These are phyloP conservation scores for Oligia strigilis DNA, from an alignment of 2,888 invertebrate species.

Conservation along the genomic window DNA sequence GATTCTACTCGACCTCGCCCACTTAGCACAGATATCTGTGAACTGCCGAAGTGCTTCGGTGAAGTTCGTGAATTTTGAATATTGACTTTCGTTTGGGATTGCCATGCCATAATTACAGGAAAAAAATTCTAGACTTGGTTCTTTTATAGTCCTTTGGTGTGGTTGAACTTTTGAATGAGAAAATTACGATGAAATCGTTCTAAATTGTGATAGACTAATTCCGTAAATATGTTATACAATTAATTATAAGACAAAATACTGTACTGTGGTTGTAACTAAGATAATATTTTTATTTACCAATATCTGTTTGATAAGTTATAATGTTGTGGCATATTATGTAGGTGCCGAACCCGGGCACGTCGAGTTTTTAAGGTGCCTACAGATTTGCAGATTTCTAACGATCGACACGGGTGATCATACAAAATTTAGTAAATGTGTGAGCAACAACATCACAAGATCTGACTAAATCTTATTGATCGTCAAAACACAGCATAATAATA, in stretches of 20 bases:
- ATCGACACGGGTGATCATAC: no score
- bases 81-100: conserved; percentile 26
- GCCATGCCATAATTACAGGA: neutral
- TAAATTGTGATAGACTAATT: conserved; percentile 31
- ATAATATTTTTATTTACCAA: neutral
- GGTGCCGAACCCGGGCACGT: no score
- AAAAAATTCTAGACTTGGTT: neutral
- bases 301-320: neutral
- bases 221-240: neutral
- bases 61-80: conserved; percentile 22
- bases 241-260: conserved; percentile 7
- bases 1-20: conserved; percentile 81
- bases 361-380: neutral
- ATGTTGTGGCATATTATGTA: neutral
- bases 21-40: conserved; percentile 80
- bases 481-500: neutral
- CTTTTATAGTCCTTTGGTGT: neutral
- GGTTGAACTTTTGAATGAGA: neutral
- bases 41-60: conserved; percentile 47
- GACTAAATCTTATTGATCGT: neutral
- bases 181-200: conserved; percentile 33
- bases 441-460: neutral
- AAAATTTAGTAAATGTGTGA: neutral
- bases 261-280: neutral
- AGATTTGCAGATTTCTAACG: neutral